A percentile compares a stretch with the other conserved stretches of the same genome.
Conservation (phyloP, 2,888 invertebrate species). For the Xanthorhoe spadicearia region DNA sequence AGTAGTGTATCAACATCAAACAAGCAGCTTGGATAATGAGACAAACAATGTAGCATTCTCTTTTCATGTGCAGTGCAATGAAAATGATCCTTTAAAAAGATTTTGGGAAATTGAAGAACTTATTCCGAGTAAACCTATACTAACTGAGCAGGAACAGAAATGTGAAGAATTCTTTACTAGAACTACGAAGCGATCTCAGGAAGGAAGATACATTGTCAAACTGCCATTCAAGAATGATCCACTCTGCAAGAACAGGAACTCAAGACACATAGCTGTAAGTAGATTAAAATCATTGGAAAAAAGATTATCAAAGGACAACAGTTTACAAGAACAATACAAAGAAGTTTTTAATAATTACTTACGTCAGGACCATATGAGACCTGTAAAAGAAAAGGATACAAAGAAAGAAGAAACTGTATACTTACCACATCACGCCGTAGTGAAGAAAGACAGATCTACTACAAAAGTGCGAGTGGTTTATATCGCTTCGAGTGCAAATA, state of each 20-base stretch:
- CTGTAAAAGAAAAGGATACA: too few species aligned
- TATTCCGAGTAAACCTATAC: background rate
- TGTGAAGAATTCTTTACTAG: slow-evolving; percentile 1
- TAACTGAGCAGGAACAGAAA: slow-evolving; percentile 7
- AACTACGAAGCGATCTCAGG: background rate
- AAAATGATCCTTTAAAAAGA: background rate
- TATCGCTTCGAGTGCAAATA: background rate
- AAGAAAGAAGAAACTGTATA: slow-evolving; percentile 2
- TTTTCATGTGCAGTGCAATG: background rate
- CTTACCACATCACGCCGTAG: slow-evolving; percentile 2
- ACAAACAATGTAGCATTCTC: background rate
- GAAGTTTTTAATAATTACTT: too few species aligned
- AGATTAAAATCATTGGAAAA: slow-evolving; percentile 6
- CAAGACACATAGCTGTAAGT: slow-evolving; percentile 5
- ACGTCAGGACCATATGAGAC: too few species aligned
- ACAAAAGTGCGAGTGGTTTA: background rate
- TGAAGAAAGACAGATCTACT: background rate
- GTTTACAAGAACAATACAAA: too few species aligned
- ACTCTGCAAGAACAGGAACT: slow-evolving; percentile 5
- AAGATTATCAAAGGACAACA: slow-evolving; percentile 7
- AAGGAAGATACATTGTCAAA: slow-evolving; percentile 7
- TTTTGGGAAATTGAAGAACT: slow-evolving; percentile 13
- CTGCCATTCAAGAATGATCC: slow-evolving; percentile 4
- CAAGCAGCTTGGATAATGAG: background rate
- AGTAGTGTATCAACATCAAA: background rate